These are phyloP conservation scores for Trachelipus rathkii DNA, from an alignment of 1,140 invertebrate genomes.

Conservation along the genomic window DNA sequence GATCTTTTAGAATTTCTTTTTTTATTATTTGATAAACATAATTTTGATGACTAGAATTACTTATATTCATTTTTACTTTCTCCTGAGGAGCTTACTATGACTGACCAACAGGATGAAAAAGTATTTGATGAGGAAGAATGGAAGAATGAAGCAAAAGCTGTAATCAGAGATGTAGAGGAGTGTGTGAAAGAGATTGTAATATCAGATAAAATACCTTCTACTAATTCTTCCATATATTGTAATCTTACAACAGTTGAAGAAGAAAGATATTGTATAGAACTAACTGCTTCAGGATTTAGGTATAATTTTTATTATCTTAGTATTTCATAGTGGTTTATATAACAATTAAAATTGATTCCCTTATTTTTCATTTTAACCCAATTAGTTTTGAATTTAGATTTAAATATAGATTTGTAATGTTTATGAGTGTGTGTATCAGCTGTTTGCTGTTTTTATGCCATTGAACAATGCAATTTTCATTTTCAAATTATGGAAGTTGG, in stretches of 20 bases:
- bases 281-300: constrained; percentile 32
- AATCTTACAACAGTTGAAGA: constrained; percentile 26
- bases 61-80: neutral
- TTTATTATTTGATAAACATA: too few species aligned
- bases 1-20: too few species aligned
- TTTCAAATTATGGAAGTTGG: too few species aligned
- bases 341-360: neutral
- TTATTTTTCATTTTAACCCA: too few species aligned
- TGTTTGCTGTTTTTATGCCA: too few species aligned
- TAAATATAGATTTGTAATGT: too few species aligned
- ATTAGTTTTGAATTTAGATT: too few species aligned
- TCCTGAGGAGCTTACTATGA: neutral
- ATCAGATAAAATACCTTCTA: constrained; percentile 17
- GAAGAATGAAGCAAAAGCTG: constrained; percentile 5
- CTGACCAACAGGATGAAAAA: neutral
- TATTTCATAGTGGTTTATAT: neutral
- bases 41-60: neutral
- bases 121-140: neutral
- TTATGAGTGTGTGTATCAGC: too few species aligned
- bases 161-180: constrained; percentile 28
- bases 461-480: too few species aligned
- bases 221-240: constrained; percentile 16
- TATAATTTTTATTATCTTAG: neutral
- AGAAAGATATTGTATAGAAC: constrained; percentile 25
- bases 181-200: constrained; percentile 23